Evolutionary conservation across 35 echinoderm and acorn worm genomes (phyloP), one percentile per base, ranked within the genome.

Genomic region (Heliocidaris tuberculata): DNA sequence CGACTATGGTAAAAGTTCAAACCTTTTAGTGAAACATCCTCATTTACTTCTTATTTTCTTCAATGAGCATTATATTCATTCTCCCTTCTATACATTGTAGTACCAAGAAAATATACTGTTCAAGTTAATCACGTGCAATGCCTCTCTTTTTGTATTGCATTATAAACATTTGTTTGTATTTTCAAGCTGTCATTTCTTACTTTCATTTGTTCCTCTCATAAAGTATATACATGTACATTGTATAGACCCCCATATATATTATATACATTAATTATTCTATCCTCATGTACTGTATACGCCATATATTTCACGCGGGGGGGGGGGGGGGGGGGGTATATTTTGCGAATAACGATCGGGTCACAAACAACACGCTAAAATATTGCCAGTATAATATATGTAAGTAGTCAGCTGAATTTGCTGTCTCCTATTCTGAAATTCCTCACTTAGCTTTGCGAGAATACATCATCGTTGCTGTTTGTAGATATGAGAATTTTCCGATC

Each of bases 1-100:
- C 91, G 17, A 93, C 91, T 6, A 93, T 93, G 91, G 91, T 93
- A 93, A 93, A 93, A 59, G 5, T 42, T 27, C 2, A 78, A 42
- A 78, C 21, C 21, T 78, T 78, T 78, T 78, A 78, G 27, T 24
- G 7, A n/a, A 27, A 19, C 65, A 78, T 78, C 21, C 4, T 78
- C 65, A 78, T 78, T 78, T n/a, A 78, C 8, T 78, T 21, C 27
- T 78, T n/a, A 78, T 17, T 78, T 24, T 42, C 35, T 19, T 78
- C 65, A 78, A 78, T 24, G 21, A 27, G 19, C 65, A 78, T 78
- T 78, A 78, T 78, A 21, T 78, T n/a, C 24, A 6, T n/a, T 27
- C 65, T 78, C 27, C 12, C 35, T 3, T 42, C 65, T 78, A 42
- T 78, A 27, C 17, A 78, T 56, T 78, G 17, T 78, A 78, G 21